Evolutionary conservation across 2,113 vertebrate genomes (phyloP).

Genomic region (Pterophyllum scalare): DNA sequence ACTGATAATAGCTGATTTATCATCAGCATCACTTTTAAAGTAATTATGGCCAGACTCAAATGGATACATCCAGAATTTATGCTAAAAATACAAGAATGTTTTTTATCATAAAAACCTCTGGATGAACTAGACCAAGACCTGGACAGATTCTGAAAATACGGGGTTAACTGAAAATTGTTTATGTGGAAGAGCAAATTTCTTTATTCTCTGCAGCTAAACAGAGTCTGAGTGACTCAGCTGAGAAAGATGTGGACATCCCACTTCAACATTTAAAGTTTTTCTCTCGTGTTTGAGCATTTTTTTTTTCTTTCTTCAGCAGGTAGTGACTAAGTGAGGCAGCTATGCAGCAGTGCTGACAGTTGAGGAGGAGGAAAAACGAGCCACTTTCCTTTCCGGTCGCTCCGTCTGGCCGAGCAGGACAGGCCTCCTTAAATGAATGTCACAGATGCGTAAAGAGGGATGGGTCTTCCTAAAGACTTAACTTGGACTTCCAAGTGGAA

Average conservation of each 20-base stretch:
- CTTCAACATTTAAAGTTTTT: constrained; percentile 19
- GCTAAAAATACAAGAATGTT: neutral
- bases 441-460: constrained; percentile 68
- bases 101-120: neutral
- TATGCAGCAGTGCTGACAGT: constrained; percentile 42
- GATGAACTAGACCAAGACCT: neutral
- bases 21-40: neutral
- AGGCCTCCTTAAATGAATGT: constrained; percentile 57
- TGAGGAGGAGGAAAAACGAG: constrained; percentile 16
- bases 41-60: neutral
- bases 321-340: constrained; percentile 56
- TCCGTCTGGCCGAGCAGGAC: constrained; percentile 23
- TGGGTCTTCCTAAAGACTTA: constrained; percentile 44
- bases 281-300: constrained; percentile 5
- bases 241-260: constrained; percentile 21
- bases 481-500: constrained; percentile 76
- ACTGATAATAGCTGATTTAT: neutral
- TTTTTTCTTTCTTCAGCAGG: constrained; percentile 25
- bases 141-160: neutral
- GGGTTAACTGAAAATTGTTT: neutral
- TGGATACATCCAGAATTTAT: neutral
- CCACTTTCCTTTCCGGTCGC: constrained; percentile 51
- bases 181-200: neutral
- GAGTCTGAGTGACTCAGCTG: constrained; percentile 48
- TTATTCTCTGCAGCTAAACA: neutral